Base-by-base conservation (phyloP, 2,888 invertebrate genomes). In the Cheilosia pagana region DNA sequence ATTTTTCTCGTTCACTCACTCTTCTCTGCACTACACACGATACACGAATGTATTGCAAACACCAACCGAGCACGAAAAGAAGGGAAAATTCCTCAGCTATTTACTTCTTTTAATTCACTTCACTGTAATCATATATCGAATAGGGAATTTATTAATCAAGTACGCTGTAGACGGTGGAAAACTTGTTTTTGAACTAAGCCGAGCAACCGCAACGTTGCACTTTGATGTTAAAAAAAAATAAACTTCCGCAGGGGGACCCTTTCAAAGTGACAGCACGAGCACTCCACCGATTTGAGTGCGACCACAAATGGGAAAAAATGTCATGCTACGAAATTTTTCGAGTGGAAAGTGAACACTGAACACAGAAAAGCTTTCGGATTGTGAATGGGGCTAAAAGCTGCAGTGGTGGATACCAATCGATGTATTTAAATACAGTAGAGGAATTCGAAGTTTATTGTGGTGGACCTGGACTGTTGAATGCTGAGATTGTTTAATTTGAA, bases 241-340 rank as follows among this genome's bases (percentile, higher is more conserved):
- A 71, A 76, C 63, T 65, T 78, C 43, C 41, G 39, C 55, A 67
- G 14, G 21, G 31, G 53, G 28, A 59, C 62, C 74, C 74, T 70
- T 41, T 65, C 31, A 43, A 70, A 75, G 52, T 75, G 78, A 83
- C 82, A 82, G 77, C 55, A 71, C 50, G 16, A 70, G 53, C 45
- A 74, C 55, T 68, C 57, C 77, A 70, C 59, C 65, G 63, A 57
- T 19, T 78, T 74, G 74, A 83, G 68, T 77, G 72, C 78, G 83
- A 70, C 28, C n/a, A 59, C 39, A 16, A 71, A 71, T 45, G 52
- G 23, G 68, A 72, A 25, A 59, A 68, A 59, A 50, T 74, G 43
- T 74, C 62, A 72, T 50, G 28, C 55, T 43, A 48, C 35, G 48
- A 62, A 48, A 50, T 23, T 50, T 68, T 62, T 35, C 25, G 83